These are phyloP conservation scores for Dasypus novemcinctus DNA, from an alignment of 2,113 vertebrate genomes.

Conservation along the genomic window DNA sequence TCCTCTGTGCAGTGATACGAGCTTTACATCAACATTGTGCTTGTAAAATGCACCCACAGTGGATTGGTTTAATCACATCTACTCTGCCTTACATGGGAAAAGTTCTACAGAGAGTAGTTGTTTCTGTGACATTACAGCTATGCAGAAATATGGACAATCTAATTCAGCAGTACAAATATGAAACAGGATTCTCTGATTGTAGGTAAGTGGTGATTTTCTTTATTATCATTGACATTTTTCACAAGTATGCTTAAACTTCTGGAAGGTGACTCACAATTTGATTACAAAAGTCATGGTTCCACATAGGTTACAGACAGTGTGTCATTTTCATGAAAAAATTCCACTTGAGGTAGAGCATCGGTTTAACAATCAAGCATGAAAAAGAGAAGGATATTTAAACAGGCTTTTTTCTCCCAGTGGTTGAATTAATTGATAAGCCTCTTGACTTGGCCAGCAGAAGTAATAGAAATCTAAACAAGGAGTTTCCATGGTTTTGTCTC, in stretches of 20 bases:
- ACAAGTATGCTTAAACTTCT: background rate
- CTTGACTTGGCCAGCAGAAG: constrained; percentile 89
- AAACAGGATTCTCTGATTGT: constrained; percentile 91
- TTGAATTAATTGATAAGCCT: constrained; percentile 86
- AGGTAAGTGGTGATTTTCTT: constrained; percentile 83
- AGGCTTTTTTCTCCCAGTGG: background rate
- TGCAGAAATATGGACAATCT: constrained; percentile 98
- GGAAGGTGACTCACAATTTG: background rate
- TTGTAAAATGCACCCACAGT: constrained; percentile 99
- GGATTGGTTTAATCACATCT: constrained; percentile 97
- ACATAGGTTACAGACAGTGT: background rate
- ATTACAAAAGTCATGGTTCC: background rate
- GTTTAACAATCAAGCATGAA: background rate
- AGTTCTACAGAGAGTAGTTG: constrained; percentile 94
- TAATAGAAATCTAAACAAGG: constrained; percentile 90
- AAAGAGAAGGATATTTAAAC: background rate
- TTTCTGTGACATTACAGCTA: constrained; percentile 97
- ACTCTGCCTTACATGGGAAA: constrained; percentile 98
- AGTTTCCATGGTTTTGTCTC: constrained; percentile 92
- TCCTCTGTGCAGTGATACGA: constrained; percentile 96
- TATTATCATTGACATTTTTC: constrained; percentile 11
- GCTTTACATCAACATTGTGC: constrained; percentile 96
- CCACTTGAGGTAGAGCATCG: background rate
- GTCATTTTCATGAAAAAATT: constrained; percentile 25
- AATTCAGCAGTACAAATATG: constrained; percentile 97